Base-by-base conservation (phyloP, 2,113 vertebrate species). In the Gopherus evgoodei region DNA sequence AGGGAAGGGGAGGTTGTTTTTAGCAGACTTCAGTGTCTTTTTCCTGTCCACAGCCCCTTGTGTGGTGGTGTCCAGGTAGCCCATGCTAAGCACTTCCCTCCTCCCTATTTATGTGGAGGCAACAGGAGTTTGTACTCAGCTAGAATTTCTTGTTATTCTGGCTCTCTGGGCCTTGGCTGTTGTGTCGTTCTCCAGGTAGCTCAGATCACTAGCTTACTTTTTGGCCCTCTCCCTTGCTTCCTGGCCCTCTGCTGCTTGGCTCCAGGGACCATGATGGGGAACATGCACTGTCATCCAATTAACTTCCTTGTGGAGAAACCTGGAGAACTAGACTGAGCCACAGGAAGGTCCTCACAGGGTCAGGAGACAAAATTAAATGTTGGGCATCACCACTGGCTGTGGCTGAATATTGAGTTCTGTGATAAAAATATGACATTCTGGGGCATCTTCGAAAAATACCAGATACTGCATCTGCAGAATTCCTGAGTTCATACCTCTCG, bases 151-250 rank as follows among this genome's bases (percentile, higher is more conserved):
- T 84, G 3, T 96, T 96, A 86, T 94, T 96, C 49, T 62, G 52
- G 78, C 96, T 97, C 94, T 93, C 83, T 52, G 9, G 84, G 49
- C 90, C 31, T 65, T 97, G 97, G 91, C 90, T 94, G 83, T 89
- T 86, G 84, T 87, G 94, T 90, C 94, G 78, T 53, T 89, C 90
- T 94, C 82, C 90, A 95, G 87, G 87, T 90, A 94, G 16, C 90
- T 86, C 72, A 13, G 76, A 90, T 93, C 85, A 69, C 79, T 29
- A 94, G 13, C 56, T 95, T 86, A 81, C 56, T 49, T 81, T 44
- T 44, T 1, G 54, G 86, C 14, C 14, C 44, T 79, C 12, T 47
- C 25, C 8, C 6, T 27, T 14, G 12, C 3, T 62, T 14, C 29
- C 59, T 14, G 59, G 35, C 12, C 59, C 59, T 62, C 31, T 31